These are phyloP conservation scores for Poecilus cupreus DNA, from an alignment of 2,888 invertebrate species.

Conservation along the genomic window DNA sequence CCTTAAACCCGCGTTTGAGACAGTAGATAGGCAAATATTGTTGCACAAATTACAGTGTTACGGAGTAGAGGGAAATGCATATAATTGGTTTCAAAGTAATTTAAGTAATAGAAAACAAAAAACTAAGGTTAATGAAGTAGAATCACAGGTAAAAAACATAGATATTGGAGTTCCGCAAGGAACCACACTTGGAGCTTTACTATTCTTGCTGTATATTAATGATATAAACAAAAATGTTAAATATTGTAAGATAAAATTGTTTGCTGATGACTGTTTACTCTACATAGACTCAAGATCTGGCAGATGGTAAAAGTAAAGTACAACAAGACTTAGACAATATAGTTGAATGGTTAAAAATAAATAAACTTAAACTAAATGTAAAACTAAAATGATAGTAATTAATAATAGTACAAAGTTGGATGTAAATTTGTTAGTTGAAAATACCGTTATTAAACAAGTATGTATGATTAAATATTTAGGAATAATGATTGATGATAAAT, in stretches of 20 bases:
- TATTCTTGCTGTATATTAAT: constrained; percentile 1
- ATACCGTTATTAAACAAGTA: too few species aligned
- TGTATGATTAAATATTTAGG: too few species aligned
- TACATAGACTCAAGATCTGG: too few species aligned
- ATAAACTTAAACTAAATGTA: too few species aligned
- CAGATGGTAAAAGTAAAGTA: too few species aligned
- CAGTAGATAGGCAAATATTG: not conserved
- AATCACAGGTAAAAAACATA: not conserved
- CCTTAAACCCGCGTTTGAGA: not conserved
- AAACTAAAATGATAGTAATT: too few species aligned
- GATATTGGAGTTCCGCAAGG: constrained; percentile 7
- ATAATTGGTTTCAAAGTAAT: constrained; percentile 7
- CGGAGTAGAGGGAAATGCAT: not conserved
- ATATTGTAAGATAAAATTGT: not conserved
- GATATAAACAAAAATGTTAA: not conserved
- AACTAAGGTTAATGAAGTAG: not conserved
- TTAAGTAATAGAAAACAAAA: not conserved
- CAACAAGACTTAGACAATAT: too few species aligned
- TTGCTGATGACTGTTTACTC: constrained; percentile 1
- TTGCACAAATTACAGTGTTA: not conserved
- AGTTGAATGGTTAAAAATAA: too few species aligned
- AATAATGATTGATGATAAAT: too few species aligned
- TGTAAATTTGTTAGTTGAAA: too few species aligned
- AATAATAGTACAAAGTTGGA: too few species aligned
- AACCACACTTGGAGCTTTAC: not conserved